A percentile compares a stretch with the other conserved stretches of the same genome.
These are phyloP conservation scores for Netelia inedita DNA, from an alignment of 2,888 invertebrate genomes.

Conservation along the genomic window DNA sequence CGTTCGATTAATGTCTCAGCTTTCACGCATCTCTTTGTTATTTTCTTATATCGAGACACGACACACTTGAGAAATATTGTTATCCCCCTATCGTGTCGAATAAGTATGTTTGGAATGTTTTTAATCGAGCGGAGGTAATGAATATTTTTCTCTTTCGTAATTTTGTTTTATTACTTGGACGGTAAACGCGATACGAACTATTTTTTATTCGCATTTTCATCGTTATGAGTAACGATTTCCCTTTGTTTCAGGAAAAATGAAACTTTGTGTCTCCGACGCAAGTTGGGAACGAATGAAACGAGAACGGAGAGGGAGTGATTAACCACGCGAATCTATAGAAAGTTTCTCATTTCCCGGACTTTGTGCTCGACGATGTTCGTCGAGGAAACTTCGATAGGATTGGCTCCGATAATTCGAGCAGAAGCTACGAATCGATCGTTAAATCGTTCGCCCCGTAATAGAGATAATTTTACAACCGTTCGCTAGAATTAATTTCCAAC, in stretches of 20 bases:
- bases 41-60: neutral
- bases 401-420: slow-evolving; percentile 2
- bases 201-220: neutral
- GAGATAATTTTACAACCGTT: too few species aligned
- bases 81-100: neutral
- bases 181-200: neutral
- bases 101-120: neutral
- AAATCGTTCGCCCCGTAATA: neutral
- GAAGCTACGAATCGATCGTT: slow-evolving; percentile 10
- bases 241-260: neutral
- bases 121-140: too few species aligned
- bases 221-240: neutral
- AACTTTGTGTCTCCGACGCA: neutral
- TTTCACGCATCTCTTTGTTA: neutral
- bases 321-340: slow-evolving; percentile 31
- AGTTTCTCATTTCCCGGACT: slow-evolving; percentile 12
- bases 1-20: neutral
- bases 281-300: slow-evolving; percentile 7
- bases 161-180: neutral
- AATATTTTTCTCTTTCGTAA: neutral
- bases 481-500: too few species aligned
- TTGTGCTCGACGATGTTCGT: neutral
- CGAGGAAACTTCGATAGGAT: neutral
- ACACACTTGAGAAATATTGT: neutral
- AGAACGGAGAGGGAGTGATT: slow-evolving; percentile 3